Percentiles rank a stretch among this genome's conserved stretches.
Evolutionary conservation across 2,888 invertebrate genomes (phyloP).

Genomic region (Drosophila prostipennis): DNA sequence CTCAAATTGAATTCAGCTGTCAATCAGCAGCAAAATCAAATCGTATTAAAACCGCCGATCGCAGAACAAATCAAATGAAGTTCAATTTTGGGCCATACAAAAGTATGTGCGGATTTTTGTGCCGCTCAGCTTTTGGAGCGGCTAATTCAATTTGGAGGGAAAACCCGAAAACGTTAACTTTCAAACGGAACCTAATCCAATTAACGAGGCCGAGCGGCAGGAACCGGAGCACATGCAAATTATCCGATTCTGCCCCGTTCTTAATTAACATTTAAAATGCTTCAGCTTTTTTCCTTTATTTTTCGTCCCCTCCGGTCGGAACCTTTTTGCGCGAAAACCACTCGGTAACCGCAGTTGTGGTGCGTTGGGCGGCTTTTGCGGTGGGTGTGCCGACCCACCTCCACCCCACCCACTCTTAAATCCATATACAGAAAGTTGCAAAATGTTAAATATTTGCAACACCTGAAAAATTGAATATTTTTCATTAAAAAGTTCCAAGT

Average conservation of each 20-base stretch:
- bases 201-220: conserved; percentile 47
- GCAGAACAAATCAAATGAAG: conserved; percentile 50
- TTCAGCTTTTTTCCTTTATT: conserved; percentile 37
- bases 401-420: neutral
- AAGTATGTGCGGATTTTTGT: conserved; percentile 5
- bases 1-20: conserved; percentile 2
- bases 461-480: conserved; percentile 76
- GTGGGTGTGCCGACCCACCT: neutral
- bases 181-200: conserved; percentile 55
- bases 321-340: conserved; percentile 27
- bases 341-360: conserved; percentile 25
- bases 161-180: conserved; percentile 49
- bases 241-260: conserved; percentile 43
- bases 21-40: conserved; percentile 60
- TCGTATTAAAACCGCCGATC: conserved; percentile 60
- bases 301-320: neutral
- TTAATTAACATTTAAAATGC: conserved; percentile 75
- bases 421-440: conserved; percentile 41
- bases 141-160: conserved; percentile 29
- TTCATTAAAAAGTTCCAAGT: conserved; percentile 80
- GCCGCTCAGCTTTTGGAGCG: conserved; percentile 1
- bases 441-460: conserved; percentile 71
- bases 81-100: conserved; percentile 30
- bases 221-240: conserved; percentile 43
- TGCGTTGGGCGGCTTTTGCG: neutral